Conservation (phyloP, 2,888 invertebrate genomes). For the Agrochola macilenta region DNA sequence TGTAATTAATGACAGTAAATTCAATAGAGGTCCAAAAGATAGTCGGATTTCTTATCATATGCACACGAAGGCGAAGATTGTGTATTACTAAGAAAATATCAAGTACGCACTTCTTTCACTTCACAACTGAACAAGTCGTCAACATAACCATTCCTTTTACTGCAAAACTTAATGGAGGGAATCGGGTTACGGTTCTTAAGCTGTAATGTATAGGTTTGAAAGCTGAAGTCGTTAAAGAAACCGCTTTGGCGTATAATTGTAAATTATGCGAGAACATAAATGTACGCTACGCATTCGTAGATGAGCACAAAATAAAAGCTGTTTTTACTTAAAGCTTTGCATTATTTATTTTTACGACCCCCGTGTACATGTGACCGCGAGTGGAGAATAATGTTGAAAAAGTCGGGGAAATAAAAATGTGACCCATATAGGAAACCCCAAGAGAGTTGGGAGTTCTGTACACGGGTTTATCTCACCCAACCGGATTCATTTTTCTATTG, state of each 20-base stretch:
- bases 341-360: conserved; percentile 53
- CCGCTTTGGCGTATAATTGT: conserved; percentile 22
- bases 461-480: conserved; percentile 1
- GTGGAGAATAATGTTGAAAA: conserved; percentile 33
- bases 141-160: not conserved
- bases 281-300: conserved; percentile 27
- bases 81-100: not conserved
- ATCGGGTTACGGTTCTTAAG: conserved; percentile 31
- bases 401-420: conserved; percentile 27
- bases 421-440: conserved; percentile 4
- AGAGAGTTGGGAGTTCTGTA: conserved; percentile 1
- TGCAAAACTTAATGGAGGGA: conserved; percentile 22
- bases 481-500: conserved; percentile 20
- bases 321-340: conserved; percentile 31
- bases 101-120: not conserved
- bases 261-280: conserved; percentile 44
- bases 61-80: not conserved
- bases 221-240: conserved; percentile 37
- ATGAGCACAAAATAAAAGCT: conserved; percentile 48
- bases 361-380: conserved; percentile 38
- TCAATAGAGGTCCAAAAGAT: not conserved
- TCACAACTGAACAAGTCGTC: conserved; percentile 6
- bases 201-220: conserved; percentile 16
- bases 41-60: not conserved
- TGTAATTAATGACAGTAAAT: not conserved